Evolutionary conservation across 1,140 invertebrate species (phyloP), one percentile per base, ranked within the genome.

Genomic region (Reticulitermes speratus): DNA sequence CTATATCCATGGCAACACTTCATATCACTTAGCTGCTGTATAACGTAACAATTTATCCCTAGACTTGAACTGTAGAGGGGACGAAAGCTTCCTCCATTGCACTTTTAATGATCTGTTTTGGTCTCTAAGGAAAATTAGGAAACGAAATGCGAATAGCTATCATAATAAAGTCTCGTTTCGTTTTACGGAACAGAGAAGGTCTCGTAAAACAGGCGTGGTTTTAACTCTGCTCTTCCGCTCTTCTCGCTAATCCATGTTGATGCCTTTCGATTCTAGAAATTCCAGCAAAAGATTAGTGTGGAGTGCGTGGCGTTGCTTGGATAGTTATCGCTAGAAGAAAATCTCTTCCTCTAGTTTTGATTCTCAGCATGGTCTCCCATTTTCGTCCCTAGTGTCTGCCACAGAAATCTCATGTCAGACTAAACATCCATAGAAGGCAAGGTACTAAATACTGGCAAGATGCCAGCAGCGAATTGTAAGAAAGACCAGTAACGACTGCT

Each of bases 251-350:
- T 75, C 65, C 65, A 75, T 25, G 65, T 30, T 30, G 65, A 30
- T 75, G 25, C n/a, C 5, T n/a, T 75, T 30, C 65, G 65, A 75
- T 75, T 75, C n/a, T 75, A 23, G 65, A 75, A 25, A 75, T n/a
- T 16, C 65, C 65, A 30, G 65, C 7, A 30, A 65, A 75, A 2
- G 65, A 6, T 75, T n/a, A 14, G 65, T 1, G 7, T 11, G 9
- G 65, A 75, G 65, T 59, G 55, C 55, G 55, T 12, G 65, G 65
- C 14, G 65, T 75, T 75, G 65, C 25, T 75, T 30, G 65, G 32
- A 45, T 30, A 84, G n/a, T 84, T 84, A 84, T 84, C 83, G 44
- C 83, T 23, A 32, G 83, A 8, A 84, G 83, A 44, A 84, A 84
- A 84, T 84, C 21, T 84, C 38, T 12, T 84, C 83, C 38, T 44